These are phyloP conservation scores for Protonemura montana DNA, from an alignment of 2,888 invertebrate genomes.

Conservation along the genomic window DNA sequence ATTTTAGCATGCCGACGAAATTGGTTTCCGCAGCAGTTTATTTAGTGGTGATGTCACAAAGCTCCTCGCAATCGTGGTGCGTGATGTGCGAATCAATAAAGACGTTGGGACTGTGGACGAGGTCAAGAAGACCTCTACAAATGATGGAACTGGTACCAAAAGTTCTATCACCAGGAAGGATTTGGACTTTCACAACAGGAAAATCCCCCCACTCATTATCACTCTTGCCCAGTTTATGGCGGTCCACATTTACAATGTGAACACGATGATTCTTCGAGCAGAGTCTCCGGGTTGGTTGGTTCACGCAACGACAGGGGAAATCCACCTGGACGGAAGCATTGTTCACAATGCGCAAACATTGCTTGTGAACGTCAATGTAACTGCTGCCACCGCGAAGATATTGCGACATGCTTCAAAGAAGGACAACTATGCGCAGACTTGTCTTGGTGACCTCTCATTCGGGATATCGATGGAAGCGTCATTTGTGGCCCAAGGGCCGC, in stretches of 20 bases:
- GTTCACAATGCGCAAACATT: slow-evolving; percentile 74
- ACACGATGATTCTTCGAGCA: slow-evolving; percentile 68
- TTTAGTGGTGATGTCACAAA: slow-evolving; percentile 89
- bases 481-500: slow-evolving; percentile 80
- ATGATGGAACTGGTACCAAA: background rate
- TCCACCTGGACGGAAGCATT: slow-evolving; percentile 73
- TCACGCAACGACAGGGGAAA: slow-evolving; percentile 74
- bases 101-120: slow-evolving; percentile 62
- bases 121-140: slow-evolving; percentile 48
- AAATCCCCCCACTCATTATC: slow-evolving; percentile 79
- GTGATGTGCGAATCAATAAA: slow-evolving; percentile 81
- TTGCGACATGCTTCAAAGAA: slow-evolving; percentile 62
- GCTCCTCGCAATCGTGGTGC: slow-evolving; percentile 80
- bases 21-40: slow-evolving; percentile 85
- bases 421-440: slow-evolving; percentile 63
- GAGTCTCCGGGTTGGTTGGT: slow-evolving; percentile 74
- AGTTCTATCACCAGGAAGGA: slow-evolving; percentile 13
- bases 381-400: slow-evolving; percentile 68
- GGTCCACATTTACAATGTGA: slow-evolving; percentile 79
- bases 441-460: slow-evolving; percentile 76
- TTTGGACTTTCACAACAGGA: slow-evolving; percentile 60
- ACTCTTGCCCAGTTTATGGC: slow-evolving; percentile 90
- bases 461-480: slow-evolving; percentile 79
- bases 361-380: slow-evolving; percentile 75
- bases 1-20: slow-evolving; percentile 81